These are phyloP conservation scores for Hybognathus amarus DNA, from an alignment of 2,797 vertebrate genomes.

Conservation along the genomic window DNA sequence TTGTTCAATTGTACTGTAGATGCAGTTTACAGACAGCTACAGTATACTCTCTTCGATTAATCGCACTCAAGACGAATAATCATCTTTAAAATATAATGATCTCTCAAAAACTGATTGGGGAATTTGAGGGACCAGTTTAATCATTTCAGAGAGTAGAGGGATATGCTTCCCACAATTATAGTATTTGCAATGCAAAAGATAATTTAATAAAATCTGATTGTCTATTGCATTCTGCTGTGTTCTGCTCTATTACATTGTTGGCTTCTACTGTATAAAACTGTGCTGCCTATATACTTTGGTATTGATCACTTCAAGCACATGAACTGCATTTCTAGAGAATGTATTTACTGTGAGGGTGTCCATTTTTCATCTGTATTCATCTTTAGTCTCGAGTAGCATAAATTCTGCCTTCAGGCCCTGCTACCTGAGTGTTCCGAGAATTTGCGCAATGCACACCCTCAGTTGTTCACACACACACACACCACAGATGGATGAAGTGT, in stretches of 20 bases:
- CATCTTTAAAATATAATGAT: not conserved
- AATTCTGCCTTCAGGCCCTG: constrained; percentile 22
- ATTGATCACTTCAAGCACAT: constrained; percentile 13
- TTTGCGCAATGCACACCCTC: not conserved
- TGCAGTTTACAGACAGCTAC: not conserved
- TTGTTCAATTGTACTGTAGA: not conserved
- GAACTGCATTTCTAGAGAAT: constrained; percentile 2
- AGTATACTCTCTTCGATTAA: not conserved
- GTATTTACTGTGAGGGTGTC: constrained; percentile 18
- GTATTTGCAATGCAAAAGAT: not conserved
- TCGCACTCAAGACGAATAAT: not conserved
- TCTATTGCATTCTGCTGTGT: not conserved
- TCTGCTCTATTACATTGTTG: not conserved
- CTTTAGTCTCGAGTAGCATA: constrained; percentile 26
- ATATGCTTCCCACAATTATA: not conserved
- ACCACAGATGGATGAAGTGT: not conserved
- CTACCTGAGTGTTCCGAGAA: constrained; percentile 7
- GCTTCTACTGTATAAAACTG: not conserved
- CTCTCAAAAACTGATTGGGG: not conserved
- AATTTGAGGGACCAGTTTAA: not conserved
- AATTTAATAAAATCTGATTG: not conserved
- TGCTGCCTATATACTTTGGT: not conserved
- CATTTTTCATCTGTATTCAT: constrained; percentile 31
- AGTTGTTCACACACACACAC: not conserved
- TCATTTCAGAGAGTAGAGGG: not conserved